Base-by-base conservation (phyloP, 2,888 invertebrate species). In the Sphecodes monilicornis region DNA sequence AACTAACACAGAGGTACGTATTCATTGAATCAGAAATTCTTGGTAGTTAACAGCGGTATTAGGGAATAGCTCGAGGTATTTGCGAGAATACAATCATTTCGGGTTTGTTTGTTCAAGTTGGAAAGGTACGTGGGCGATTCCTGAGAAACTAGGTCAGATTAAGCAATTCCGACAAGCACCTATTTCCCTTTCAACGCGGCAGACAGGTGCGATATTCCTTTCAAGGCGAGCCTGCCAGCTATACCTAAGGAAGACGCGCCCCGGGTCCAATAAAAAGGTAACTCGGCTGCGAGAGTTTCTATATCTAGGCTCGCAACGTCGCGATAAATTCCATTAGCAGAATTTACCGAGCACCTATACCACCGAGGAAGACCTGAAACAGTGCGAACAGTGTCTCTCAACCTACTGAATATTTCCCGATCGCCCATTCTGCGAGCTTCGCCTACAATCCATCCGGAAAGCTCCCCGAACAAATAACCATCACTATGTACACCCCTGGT, bases 241-340 rank as follows among this genome's bases (percentile, higher is more conserved):
- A 76, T 78, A 76, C 78, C 75, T 80, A 74, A 86, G 26, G 74
- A 73, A 57, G 82, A 84, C 78, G 85, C 80, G 86, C 90, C 84
- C 83, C 82, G 86, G 81, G 90, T 79, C 88, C 88, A 89, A 91
- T 91, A 91, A 91, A 92, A 89, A 88, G 82, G 87, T 86, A 90
- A 89, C 89, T 90, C 86, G 76, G 57, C 29, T 13, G 82, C 71
- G 82, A 74, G 88, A 91, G 90, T 91, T 91, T 90, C 91, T 90
- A 87, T 89, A 90, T 92, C 89, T 89, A 86, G 85, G 77, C 86
- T 88, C 72, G 86, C 78, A 89, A 90, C 90, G 88, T 92, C 90
- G 89, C 90, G 90, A 91, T 93, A 92, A 93, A 93, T 93, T 93
- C 91, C 91, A 92, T 93, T 93, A 92, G 89, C 81, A 88, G 91